Evolutionary conservation across 2,113 vertebrate genomes (phyloP).

Genomic region (Neodontobutis hainanensis): DNA sequence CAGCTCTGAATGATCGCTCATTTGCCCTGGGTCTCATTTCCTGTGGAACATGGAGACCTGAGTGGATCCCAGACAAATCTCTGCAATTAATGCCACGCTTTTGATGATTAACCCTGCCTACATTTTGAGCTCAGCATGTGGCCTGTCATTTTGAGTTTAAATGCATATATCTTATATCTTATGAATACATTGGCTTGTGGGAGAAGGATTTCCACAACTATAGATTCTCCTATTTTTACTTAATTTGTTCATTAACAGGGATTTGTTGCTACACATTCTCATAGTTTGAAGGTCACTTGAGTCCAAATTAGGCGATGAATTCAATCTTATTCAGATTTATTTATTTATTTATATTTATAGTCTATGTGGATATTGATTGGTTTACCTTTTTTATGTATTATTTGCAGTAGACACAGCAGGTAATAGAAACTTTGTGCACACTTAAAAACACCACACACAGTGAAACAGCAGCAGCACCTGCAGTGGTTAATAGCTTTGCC

Average conservation of each 20-base stretch:
- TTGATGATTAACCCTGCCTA: slow-evolving; percentile 56
- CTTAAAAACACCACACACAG: slow-evolving; percentile 12
- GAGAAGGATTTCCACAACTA: too few relatives aligned
- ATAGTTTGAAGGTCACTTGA: too few relatives aligned
- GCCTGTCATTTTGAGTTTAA: slow-evolving; percentile 20
- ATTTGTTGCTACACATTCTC: too few relatives aligned
- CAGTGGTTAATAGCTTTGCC: slow-evolving; percentile 73
- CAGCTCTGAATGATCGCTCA: slow-evolving; percentile 65
- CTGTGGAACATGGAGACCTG: slow-evolving; percentile 63
- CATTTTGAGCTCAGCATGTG: slow-evolving; percentile 31
- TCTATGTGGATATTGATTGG: too few relatives aligned
- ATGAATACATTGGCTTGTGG: too few relatives aligned
- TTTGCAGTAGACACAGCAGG: too few relatives aligned
- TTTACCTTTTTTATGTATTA: too few relatives aligned
- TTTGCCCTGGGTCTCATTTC: slow-evolving; percentile 73
- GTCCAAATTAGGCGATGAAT: too few relatives aligned
- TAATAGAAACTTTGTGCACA: neutral
- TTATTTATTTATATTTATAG: too few relatives aligned
- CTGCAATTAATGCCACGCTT: slow-evolving; percentile 62
- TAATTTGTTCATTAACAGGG: too few relatives aligned
- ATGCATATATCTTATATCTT: slow-evolving; percentile 21
- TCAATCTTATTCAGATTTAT: too few relatives aligned
- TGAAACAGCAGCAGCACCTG: slow-evolving; percentile 38
- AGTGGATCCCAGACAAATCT: slow-evolving; percentile 71
- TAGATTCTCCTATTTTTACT: too few relatives aligned